These are phyloP conservation scores for Girardia tigrina DNA, from an alignment of 2,888 invertebrate genomes.

Conservation along the genomic window DNA sequence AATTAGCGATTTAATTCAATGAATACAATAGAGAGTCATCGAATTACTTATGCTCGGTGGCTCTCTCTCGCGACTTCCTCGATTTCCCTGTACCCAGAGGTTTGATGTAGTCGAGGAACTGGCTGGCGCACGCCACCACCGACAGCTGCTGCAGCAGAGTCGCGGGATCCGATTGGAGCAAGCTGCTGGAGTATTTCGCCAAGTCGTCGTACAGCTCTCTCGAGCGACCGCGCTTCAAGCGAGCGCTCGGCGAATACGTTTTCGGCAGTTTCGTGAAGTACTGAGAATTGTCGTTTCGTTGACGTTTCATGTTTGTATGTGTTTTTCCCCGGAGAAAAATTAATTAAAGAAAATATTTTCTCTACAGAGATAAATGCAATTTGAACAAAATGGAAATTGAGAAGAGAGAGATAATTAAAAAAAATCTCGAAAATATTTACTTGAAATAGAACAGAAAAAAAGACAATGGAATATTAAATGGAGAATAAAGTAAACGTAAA, in stretches of 20 bases:
- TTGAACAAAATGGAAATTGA: too few relatives aligned
- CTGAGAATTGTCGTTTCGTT: slow-evolving; percentile 4
- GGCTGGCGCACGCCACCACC: neutral
- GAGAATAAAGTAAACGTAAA: too few relatives aligned
- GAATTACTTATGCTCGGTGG: too few relatives aligned
- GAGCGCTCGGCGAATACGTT: neutral
- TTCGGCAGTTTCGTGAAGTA: neutral
- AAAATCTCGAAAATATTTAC: too few relatives aligned
- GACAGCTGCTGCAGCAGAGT: neutral
- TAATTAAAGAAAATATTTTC: too few relatives aligned
- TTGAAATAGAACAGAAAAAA: too few relatives aligned
- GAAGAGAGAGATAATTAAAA: too few relatives aligned
- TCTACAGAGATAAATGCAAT: too few relatives aligned
- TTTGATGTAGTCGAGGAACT: neutral
- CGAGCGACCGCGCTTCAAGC: neutral
- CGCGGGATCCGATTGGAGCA: neutral
- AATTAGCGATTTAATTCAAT: too few relatives aligned
- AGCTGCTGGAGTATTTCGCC: neutral
- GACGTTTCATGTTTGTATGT: neutral
- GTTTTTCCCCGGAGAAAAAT: too few relatives aligned
- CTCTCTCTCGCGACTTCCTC: neutral
- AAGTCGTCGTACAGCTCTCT: neutral
- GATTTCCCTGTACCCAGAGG: neutral
- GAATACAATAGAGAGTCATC: too few relatives aligned
- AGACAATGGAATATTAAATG: too few relatives aligned